Conservation (phyloP, 2,797 vertebrate genomes). For the Rhynchonycteris naso region DNA sequence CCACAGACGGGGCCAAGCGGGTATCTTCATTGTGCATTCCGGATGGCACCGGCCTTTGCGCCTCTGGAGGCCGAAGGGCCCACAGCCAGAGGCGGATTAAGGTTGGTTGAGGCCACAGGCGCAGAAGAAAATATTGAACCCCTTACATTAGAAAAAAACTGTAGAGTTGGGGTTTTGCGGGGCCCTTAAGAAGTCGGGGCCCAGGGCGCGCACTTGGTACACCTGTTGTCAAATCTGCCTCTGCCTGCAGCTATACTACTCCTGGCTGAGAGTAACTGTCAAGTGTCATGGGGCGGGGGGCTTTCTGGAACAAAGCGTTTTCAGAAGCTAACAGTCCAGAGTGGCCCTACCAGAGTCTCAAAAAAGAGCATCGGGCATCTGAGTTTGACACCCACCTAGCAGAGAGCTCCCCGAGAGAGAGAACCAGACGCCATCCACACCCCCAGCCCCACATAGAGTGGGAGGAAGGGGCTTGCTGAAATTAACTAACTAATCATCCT, state of each 20-base stretch:
- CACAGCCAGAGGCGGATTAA: neutral
- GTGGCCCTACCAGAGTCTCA: neutral
- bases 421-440: neutral
- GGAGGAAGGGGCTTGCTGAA: neutral
- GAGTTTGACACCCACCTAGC: neutral
- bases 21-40: neutral
- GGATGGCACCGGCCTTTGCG: neutral
- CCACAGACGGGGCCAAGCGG: neutral
- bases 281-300: fast-evolving
- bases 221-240: too few species aligned
- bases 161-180: too few species aligned
- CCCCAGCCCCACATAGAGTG: fast-evolving
- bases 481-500: neutral
- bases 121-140: too few species aligned
- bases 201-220: too few species aligned
- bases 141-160: too few species aligned
- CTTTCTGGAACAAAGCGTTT: neutral
- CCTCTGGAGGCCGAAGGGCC: neutral
- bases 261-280: too few species aligned
- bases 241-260: neutral
- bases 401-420: neutral
- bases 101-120: too few species aligned
- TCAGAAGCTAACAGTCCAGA: neutral
- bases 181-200: too few species aligned
- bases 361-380: neutral